Base-by-base conservation (phyloP, 1,140 invertebrate genomes). In the Achroia grisella region DNA sequence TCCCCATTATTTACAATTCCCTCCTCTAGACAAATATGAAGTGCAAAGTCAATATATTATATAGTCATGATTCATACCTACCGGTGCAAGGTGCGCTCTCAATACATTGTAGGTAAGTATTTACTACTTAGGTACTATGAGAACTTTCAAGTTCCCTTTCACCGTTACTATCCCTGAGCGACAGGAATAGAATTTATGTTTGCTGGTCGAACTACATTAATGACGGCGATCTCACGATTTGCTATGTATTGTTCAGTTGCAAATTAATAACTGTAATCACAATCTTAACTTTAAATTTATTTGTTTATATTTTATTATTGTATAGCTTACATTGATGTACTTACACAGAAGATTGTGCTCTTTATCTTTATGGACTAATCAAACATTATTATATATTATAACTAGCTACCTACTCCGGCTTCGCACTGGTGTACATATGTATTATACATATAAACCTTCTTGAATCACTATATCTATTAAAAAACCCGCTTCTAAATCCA, bases 141-240 rank as follows among this genome's bases (percentile, higher is more conserved):
- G 43, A 57, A 64, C 61, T 68, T 61, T 68, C 64, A 30, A 61
- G 50, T 31, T 43, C 59, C 64, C 62, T 68, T 68, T 62, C 62
- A 62, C 53, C 42, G 39, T 23, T 23, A 32, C 53, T 63, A 61
- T 67, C 57, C 63, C 63, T 60, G 12, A 14, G 40, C 41, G 46
- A 60, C 53, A 41, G 44, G 39, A 32, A 33, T 42, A 48, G 32
- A 49, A 49, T 50, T 56, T 43, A 51, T 41, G 42, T 35, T 30
- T 31, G 39, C 48, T 47, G 46, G 17, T 31, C 39, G 41, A 52
- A 47, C 50, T 44, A 29, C 40, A 15, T 40, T 39, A 35, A 41
- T 33, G 28, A 17, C 14, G 4, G 30, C 44, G 14, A 45, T 51
- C 48, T 50, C 42, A 39, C 36, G 39, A 39, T 23, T 36, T 30